These are phyloP conservation scores for Anhinga anhinga DNA, from an alignment of 2,113 vertebrate genomes.

Conservation along the genomic window DNA sequence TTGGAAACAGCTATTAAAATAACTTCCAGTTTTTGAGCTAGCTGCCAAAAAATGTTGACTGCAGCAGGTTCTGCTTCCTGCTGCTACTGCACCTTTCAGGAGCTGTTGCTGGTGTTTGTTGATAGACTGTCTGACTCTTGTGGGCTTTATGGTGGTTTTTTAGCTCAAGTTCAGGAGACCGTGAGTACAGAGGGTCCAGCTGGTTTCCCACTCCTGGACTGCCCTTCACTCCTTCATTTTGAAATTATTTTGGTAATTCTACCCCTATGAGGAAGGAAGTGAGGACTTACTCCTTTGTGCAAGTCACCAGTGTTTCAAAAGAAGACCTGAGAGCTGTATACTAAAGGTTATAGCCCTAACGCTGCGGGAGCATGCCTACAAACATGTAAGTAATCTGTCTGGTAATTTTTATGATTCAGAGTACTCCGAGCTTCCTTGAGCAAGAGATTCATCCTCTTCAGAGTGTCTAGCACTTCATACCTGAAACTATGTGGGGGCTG, in stretches of 20 bases:
- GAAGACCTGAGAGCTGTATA: not conserved
- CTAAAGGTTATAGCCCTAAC: not conserved
- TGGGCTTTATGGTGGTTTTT: not conserved
- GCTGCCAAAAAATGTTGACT: not conserved
- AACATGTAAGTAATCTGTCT: not conserved
- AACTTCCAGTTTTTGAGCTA: not conserved
- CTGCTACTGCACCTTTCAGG: not conserved
- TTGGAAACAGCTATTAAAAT: not conserved
- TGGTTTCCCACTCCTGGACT: not conserved
- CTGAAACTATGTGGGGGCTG: rapidly evolving
- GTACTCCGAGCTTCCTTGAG: not conserved
- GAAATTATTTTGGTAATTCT: not conserved
- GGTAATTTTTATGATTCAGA: not conserved
- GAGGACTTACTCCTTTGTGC: not conserved
- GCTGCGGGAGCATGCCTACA: not conserved
- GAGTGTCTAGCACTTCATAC: not conserved
- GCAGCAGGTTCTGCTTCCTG: not conserved
- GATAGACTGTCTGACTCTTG: not conserved
- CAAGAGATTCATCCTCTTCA: not conserved
- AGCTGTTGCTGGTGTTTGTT: not conserved
- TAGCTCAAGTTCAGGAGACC: not conserved
- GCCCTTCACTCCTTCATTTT: not conserved
- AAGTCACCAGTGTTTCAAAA: not conserved
- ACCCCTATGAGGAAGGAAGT: not conserved
- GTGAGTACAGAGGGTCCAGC: not conserved